These are phyloP conservation scores for Lithodes maja DNA, from an alignment of 2,888 invertebrate genomes.

Conservation along the genomic window DNA sequence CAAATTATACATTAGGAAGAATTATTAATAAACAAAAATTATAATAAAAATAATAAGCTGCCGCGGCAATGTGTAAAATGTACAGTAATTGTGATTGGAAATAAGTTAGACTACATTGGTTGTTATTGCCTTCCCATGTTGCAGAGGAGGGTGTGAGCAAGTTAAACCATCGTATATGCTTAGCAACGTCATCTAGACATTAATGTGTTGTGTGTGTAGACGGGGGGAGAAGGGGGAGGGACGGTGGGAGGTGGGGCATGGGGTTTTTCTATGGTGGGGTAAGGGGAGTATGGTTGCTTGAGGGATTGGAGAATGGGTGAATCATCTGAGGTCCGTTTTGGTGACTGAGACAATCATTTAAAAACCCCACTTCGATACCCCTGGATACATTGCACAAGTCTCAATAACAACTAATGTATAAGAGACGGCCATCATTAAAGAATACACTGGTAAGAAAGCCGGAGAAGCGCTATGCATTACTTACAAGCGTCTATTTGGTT, in stretches of 20 bases:
- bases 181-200: conserved; percentile 32
- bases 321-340: conserved; percentile 54
- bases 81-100: conserved; percentile 63
- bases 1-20: not conserved
- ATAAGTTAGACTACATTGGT: conserved; percentile 62
- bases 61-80: conserved; percentile 63
- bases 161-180: conserved; percentile 21
- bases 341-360: conserved; percentile 44
- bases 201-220: conserved; percentile 8
- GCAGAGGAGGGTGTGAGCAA: conserved; percentile 49
- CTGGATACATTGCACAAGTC: conserved; percentile 59
- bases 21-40: conserved; percentile 16
- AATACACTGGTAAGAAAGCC: conserved; percentile 59
- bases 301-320: conserved; percentile 1
- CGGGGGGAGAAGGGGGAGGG: not conserved
- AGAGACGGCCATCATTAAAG: conserved; percentile 31
- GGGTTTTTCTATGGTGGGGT: conserved; percentile 15
- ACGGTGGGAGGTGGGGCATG: conserved; percentile 2
- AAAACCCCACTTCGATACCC: conserved; percentile 50
- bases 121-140: conserved; percentile 62
- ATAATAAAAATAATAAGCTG: conserved; percentile 44
- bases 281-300: conserved; percentile 1
- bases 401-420: conserved; percentile 66
- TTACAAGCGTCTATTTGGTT: conserved; percentile 67
- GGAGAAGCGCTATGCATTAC: conserved; percentile 62